Evolutionary conservation across 2,888 invertebrate species (phyloP).

Genomic region (Phaedon cochleariae): DNA sequence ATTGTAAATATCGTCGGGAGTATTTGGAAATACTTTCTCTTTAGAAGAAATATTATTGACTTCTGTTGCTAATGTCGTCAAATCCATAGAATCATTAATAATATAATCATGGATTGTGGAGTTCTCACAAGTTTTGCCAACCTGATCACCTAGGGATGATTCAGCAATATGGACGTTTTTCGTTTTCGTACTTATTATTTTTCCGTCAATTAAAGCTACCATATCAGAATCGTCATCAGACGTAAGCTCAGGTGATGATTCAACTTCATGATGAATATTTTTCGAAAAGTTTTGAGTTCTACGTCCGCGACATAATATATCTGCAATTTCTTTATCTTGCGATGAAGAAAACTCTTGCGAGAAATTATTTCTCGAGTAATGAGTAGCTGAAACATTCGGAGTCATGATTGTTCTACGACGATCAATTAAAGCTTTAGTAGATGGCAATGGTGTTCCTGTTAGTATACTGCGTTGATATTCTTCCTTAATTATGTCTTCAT

Average conservation of each 20-base stretch:
- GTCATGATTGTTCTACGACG: conserved; percentile 35
- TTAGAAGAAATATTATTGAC: neutral
- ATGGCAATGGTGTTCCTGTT: conserved; percentile 44
- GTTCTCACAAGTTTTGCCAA: neutral
- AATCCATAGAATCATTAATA: conserved; percentile 14
- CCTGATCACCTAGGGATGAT: neutral
- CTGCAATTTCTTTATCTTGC: conserved; percentile 29
- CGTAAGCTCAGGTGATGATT: conserved; percentile 32
- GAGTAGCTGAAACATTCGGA: conserved; percentile 2
- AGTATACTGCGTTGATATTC: conserved; percentile 48
- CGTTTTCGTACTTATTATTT: neutral
- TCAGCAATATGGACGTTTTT: neutral
- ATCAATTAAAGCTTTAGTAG: conserved; percentile 40
- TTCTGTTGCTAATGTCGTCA: neutral
- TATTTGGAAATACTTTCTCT: conserved; percentile 16
- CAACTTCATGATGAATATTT: neutral
- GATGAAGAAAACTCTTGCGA: conserved; percentile 19
- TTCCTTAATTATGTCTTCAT: conserved; percentile 54
- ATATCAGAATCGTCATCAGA: conserved; percentile 44
- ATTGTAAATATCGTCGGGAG: conserved; percentile 18
- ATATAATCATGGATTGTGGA: neutral
- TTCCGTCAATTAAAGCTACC: conserved; percentile 31
- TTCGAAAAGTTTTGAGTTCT: neutral
- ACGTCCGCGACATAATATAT: conserved; percentile 16
- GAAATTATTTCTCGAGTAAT: neutral